These are phyloP conservation scores for Acholoe squamosa DNA, from an alignment of 2,888 invertebrate species.

Conservation along the genomic window DNA sequence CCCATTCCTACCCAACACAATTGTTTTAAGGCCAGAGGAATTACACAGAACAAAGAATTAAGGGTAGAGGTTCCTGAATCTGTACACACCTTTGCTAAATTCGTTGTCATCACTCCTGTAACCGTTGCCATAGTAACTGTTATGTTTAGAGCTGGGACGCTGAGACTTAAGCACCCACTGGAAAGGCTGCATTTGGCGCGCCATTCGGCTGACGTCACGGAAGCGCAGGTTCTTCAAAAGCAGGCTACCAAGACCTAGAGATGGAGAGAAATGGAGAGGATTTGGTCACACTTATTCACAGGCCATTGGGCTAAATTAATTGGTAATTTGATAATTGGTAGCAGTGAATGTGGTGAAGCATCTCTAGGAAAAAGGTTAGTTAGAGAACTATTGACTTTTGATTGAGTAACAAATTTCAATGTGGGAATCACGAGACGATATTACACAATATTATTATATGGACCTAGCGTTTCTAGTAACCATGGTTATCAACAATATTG, in stretches of 20 bases:
- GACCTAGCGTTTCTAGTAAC: no score
- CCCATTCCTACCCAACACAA: no score
- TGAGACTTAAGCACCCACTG: slow-evolving; percentile 37
- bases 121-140: background rate
- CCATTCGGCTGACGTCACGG: slow-evolving; percentile 35
- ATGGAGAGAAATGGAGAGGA: background rate
- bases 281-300: background rate
- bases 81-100: slow-evolving; percentile 39
- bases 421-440: no score
- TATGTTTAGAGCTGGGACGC: background rate
- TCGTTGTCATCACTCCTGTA: background rate
- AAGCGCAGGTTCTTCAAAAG: slow-evolving; percentile 63
- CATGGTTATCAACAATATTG: no score
- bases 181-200: slow-evolving; percentile 45
- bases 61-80: background rate
- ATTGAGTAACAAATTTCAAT: no score
- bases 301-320: background rate
- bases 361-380: no score
- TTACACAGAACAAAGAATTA: no score
- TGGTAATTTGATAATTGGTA: background rate
- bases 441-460: no score
- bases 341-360: no score
- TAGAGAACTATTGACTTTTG: no score
- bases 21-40: no score
- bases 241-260: slow-evolving; percentile 61